These are phyloP conservation scores for Horisme vitalbata DNA, from an alignment of 2,888 invertebrate genomes.

Conservation along the genomic window DNA sequence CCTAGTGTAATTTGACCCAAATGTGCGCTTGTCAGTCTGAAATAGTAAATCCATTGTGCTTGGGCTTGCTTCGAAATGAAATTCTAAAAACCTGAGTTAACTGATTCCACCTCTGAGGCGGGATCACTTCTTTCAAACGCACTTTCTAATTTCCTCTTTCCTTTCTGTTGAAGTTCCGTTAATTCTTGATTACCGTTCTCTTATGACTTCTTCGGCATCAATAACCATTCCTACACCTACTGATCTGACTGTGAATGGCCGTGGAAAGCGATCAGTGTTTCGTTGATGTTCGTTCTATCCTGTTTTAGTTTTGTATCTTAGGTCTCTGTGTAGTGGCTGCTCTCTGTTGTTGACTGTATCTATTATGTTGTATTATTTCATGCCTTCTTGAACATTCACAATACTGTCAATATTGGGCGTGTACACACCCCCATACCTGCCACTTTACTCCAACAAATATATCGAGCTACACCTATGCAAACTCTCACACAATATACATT, in stretches of 20 bases:
- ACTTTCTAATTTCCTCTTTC: slow-evolving; percentile 60
- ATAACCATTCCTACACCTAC: slow-evolving; percentile 53
- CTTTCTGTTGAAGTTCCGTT: slow-evolving; percentile 52
- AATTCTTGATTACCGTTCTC: slow-evolving; percentile 51
- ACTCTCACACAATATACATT: slow-evolving; percentile 80
- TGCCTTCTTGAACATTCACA: slow-evolving; percentile 82
- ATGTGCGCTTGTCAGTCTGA: slow-evolving; percentile 66
- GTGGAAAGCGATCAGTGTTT: slow-evolving; percentile 56
- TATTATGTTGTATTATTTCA: slow-evolving; percentile 81
- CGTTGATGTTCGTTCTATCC: slow-evolving; percentile 66
- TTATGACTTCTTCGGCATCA: slow-evolving; percentile 46
- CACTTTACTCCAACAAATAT: slow-evolving; percentile 78
- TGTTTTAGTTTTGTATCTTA: slow-evolving; percentile 76
- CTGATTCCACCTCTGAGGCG: slow-evolving; percentile 54
- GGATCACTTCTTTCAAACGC: slow-evolving; percentile 61
- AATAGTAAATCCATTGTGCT: slow-evolving; percentile 71
- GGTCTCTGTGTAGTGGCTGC: slow-evolving; percentile 83
- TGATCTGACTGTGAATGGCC: slow-evolving; percentile 46
- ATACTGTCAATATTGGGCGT: slow-evolving; percentile 78
- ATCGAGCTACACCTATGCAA: slow-evolving; percentile 78
- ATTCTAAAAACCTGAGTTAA: slow-evolving; percentile 58
- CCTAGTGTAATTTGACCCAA: slow-evolving; percentile 65
- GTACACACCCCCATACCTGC: slow-evolving; percentile 75
- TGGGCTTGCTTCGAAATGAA: slow-evolving; percentile 76
- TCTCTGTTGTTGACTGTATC: slow-evolving; percentile 82